These are phyloP conservation scores for Trichosurus vulpecula DNA, from an alignment of 2,797 vertebrate genomes.

Conservation along the genomic window DNA sequence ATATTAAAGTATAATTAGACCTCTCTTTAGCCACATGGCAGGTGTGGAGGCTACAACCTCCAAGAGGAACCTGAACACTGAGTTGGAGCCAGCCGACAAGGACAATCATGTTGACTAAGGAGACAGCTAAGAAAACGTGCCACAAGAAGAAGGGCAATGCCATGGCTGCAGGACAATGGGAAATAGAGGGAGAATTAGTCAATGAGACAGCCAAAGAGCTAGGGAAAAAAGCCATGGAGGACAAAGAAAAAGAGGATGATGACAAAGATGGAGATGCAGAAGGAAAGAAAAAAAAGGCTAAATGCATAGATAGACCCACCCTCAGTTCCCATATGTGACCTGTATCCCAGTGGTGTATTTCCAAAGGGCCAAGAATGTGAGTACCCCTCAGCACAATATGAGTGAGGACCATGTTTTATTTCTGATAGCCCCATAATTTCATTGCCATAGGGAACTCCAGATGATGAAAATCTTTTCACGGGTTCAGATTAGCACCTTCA, in stretches of 20 bases:
- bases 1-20: background rate
- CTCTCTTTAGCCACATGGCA: background rate
- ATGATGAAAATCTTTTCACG: background rate
- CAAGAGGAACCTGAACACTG: background rate
- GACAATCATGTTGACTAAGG: no score
- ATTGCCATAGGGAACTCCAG: background rate
- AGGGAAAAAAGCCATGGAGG: accelerated
- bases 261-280: no score
- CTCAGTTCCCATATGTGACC: background rate
- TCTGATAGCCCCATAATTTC: background rate
- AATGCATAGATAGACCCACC: background rate
- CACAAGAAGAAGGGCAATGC: no score
- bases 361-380: background rate
- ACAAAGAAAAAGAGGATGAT: no score
- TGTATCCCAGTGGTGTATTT: background rate
- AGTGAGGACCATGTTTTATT: background rate
- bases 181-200: no score
- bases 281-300: no score
- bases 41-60: background rate
- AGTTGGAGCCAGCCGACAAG: background rate
- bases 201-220: no score
- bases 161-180: no score
- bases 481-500: background rate
- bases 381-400: background rate
- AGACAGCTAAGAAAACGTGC: no score